Evolutionary conservation across 2,797 vertebrate species (phyloP), one percentile per base, ranked within the genome.

Genomic region (Discoglossus pictus): DNA sequence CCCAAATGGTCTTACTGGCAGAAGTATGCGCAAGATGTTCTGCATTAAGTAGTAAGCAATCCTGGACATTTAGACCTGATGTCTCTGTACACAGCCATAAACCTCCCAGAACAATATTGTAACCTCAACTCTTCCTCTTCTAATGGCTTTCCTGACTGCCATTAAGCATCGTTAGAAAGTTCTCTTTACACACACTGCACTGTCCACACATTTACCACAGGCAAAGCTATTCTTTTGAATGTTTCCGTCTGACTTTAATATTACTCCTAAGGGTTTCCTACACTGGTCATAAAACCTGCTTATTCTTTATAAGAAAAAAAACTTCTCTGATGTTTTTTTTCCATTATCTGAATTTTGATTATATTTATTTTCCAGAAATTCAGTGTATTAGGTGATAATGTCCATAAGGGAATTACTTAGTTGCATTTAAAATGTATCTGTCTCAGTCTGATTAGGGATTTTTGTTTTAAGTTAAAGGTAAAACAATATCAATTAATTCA

Each of bases 11-110:
- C 59, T 86, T 86, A 82, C 84, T 79, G 72, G 80, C 81, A 86
- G 78, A 83, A 65, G 71, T 77, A 82, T 81, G 77, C 55, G 50
- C 78, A 77, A 74, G 76, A 66, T 9, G 66, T 76, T 78, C 58
- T 25, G 79, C 83, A 83, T 78, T 83, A 84, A 86, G 80, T 76
- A 74, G 79, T 82, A 83, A 84, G 79, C 80, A 77, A 82, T 85
- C 76, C 82, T 85, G 83, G 80, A 84, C 83, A 76, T 62, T 82
- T 79, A 86, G 83, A 86, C 84, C 84, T 73, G 80, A 75, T 84
- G 84, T 86, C 84, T 86, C 84, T 86, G 17, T 73, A 81, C 80
- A 78, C 84, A 83, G 83, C 81, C 81, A 86, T 84, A 85, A 83
- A 85, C 79, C 82, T 81, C 83, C 74, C 83, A 83, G 80, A 75